Conservation (phyloP, 1,140 invertebrate genomes). For the Mactra quadrangularis region DNA sequence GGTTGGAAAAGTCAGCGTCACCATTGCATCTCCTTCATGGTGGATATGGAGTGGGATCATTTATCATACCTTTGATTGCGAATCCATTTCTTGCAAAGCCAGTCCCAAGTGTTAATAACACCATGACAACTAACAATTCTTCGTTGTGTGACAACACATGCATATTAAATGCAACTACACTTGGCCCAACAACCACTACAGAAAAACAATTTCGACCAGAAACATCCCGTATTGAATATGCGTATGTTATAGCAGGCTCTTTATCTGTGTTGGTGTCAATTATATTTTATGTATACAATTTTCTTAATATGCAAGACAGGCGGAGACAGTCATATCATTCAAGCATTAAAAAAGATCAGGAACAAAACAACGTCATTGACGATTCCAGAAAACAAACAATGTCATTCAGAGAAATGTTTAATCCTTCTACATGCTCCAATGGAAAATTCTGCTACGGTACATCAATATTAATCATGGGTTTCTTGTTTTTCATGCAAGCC, state of each 20-base stretch:
- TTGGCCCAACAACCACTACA: not conserved
- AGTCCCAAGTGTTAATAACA: not conserved
- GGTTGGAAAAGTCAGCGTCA: slow-evolving; percentile 64
- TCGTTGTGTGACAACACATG: not conserved
- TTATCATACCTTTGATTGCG: slow-evolving; percentile 70
- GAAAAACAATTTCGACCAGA: slow-evolving; percentile 9
- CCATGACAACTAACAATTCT: not conserved
- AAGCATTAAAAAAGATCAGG: not conserved
- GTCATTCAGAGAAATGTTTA: slow-evolving; percentile 45
- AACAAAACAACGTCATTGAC: not conserved
- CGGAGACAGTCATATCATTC: not conserved
- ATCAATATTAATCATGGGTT: slow-evolving; percentile 61
- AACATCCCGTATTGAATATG: slow-evolving; percentile 67
- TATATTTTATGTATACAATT: slow-evolving; percentile 51
- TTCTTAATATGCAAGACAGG: not conserved
- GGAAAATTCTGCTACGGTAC: slow-evolving; percentile 65
- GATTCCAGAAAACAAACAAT: not conserved
- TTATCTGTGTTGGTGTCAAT: slow-evolving; percentile 58
- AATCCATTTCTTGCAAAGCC: slow-evolving; percentile 68
- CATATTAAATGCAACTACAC: not conserved
- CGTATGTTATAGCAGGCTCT: slow-evolving; percentile 60
- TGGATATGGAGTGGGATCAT: slow-evolving; percentile 73
- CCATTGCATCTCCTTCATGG: slow-evolving; percentile 70
- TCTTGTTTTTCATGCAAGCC: slow-evolving; percentile 64
- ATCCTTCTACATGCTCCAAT: slow-evolving; percentile 66